phyloP scores from a whole-genome alignment of 2,888 invertebrate species.

The Gymnoscelis rufifasciata region DNA sequence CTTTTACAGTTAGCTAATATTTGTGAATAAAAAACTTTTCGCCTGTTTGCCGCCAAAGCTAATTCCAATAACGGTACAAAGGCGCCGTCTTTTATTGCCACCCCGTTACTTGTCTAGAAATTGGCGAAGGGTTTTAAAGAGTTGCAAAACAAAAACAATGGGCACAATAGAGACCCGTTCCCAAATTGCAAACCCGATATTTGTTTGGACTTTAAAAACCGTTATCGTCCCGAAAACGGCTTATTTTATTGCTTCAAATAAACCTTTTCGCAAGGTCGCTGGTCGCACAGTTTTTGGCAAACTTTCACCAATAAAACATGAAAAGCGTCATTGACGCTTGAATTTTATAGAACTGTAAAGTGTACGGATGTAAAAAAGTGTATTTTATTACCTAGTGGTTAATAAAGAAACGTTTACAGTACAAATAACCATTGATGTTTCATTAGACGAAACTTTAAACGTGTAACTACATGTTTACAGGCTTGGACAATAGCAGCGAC shows the following conservation, averaged over 20 bases:
- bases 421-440: slow-evolving; percentile 23
- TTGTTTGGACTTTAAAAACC: slow-evolving; percentile 40
- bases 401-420: slow-evolving; percentile 22
- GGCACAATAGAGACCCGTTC: slow-evolving; percentile 39
- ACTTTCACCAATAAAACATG: slow-evolving; percentile 27
- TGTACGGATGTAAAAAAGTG: slow-evolving; percentile 20
- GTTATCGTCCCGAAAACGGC: slow-evolving; percentile 47
- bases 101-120: slow-evolving; percentile 43
- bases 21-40: slow-evolving; percentile 23
- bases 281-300: slow-evolving; percentile 18
- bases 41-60: slow-evolving; percentile 25
- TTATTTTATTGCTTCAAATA: slow-evolving; percentile 57
- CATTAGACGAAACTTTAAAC: slow-evolving; percentile 21
- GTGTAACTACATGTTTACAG: slow-evolving; percentile 27
- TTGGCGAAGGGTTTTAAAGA: slow-evolving; percentile 55
- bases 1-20: slow-evolving; percentile 34
- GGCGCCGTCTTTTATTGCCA: slow-evolving; percentile 47
- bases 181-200: slow-evolving; percentile 39
- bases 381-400: slow-evolving; percentile 26
- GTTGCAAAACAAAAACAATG: slow-evolving; percentile 58
- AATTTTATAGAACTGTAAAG: slow-evolving; percentile 21
- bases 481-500: slow-evolving; percentile 21
- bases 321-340: slow-evolving; percentile 17
- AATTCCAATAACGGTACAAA: slow-evolving; percentile 33
- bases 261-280: slow-evolving; percentile 32